phyloP scores from a whole-genome alignment of 1,140 invertebrate genomes.

The Maniola jurtina region DNA sequence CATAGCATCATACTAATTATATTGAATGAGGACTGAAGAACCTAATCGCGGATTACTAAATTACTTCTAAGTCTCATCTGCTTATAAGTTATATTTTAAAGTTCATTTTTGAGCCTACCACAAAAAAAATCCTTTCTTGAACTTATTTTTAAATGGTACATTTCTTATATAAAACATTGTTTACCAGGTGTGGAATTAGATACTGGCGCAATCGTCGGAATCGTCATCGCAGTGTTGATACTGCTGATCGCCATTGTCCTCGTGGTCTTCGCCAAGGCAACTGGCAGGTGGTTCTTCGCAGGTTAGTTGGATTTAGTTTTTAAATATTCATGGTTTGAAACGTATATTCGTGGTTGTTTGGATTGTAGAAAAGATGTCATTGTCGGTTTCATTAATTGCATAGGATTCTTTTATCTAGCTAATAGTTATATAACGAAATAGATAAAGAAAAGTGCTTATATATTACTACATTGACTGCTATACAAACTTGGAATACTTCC shows the following conservation, averaged over 20 bases:
- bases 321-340: not conserved
- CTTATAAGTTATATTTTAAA: no score
- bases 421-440: no score
- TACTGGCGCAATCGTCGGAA: conserved; percentile 86
- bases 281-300: conserved; percentile 90
- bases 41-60: no score
- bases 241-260: conserved; percentile 83
- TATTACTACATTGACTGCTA: no score
- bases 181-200: conserved; percentile 83
- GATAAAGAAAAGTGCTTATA: no score
- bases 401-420: not conserved
- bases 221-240: conserved; percentile 84
- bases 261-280: conserved; percentile 86
- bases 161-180: not conserved
- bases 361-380: not conserved
- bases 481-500: no score
- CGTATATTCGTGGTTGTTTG: not conserved
- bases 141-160: no score
- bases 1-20: no score
- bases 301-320: conserved; percentile 76
- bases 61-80: no score
- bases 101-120: no score
- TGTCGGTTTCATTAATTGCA: not conserved
- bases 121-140: not conserved
- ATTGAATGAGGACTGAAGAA: no score